A percentile compares a stretch with the other conserved stretches of the same genome.
Conservation (phyloP, 2,797 vertebrate genomes). For the Coregonus ussuriensis region DNA sequence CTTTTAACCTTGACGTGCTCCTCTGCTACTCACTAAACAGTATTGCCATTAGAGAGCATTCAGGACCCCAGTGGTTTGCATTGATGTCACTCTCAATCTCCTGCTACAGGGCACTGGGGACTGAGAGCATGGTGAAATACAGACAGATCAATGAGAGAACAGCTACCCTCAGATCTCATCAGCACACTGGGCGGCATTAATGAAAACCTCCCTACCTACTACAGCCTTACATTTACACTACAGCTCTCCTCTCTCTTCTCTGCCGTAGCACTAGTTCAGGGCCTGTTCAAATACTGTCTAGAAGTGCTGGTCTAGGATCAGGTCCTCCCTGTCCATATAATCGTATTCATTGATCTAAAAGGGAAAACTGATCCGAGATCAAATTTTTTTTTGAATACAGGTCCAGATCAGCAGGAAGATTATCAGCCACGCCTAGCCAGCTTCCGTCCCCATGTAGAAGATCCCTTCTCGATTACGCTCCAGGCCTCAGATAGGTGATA, state of each 20-base stretch:
- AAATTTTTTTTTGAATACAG: neutral
- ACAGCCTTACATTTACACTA: neutral
- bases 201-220: neutral
- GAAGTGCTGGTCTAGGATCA: neutral
- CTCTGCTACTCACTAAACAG: slow-evolving; percentile 36
- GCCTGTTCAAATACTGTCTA: neutral
- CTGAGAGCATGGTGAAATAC: neutral
- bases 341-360: too few species aligned
- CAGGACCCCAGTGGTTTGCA: slow-evolving; percentile 47
- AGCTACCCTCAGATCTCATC: slow-evolving; percentile 17
- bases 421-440: neutral
- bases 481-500: neutral
- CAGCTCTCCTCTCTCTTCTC: slow-evolving; percentile 15
- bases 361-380: too few species aligned
- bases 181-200: slow-evolving; percentile 6
- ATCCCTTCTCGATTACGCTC: slow-evolving; percentile 13
- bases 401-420: neutral
- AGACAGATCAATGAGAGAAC: slow-evolving; percentile 46
- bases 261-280: neutral
- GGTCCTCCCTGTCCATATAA: neutral
- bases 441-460: neutral
- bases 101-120: slow-evolving; percentile 38
- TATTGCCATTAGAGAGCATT: slow-evolving; percentile 51
- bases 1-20: slow-evolving; percentile 64
- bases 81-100: slow-evolving; percentile 62